Percentiles rank a stretch among this genome's conserved stretches.
Evolutionary conservation across 64 coral and sea anemone genomes (phyloP).

Genomic region (Exaiptasia diaphana): DNA sequence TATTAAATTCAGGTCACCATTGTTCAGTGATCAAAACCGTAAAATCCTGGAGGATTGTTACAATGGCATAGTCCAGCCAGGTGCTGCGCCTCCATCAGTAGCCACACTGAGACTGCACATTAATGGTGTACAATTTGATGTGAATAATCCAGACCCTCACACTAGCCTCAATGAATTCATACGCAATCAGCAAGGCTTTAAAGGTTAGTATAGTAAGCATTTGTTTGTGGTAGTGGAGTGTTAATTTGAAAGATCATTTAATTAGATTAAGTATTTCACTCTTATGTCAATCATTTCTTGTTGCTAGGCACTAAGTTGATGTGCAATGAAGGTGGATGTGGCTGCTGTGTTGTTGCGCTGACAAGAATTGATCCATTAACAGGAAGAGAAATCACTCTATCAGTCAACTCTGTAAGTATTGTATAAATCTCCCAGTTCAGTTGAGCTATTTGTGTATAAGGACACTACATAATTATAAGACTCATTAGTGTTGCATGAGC

Average conservation of each 20-base stretch:
- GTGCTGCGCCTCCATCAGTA: constrained; percentile 1
- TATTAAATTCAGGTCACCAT: neutral
- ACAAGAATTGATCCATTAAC: constrained; percentile 26
- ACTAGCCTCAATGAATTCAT: constrained; percentile 64
- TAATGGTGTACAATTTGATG: constrained; percentile 49
- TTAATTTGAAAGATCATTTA: too few species aligned
- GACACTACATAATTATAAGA: too few species aligned
- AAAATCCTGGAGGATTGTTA: neutral
- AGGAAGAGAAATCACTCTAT: constrained; percentile 30
- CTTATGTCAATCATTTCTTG: too few species aligned
- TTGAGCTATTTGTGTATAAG: too few species aligned
- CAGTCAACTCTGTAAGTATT: constrained; percentile 78
- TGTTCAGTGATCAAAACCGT: neutral
- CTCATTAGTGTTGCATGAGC: too few species aligned
- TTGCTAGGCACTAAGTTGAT: constrained; percentile 73
- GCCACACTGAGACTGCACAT: constrained; percentile 27
- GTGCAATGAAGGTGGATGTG: constrained; percentile 76
- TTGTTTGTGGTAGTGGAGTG: too few species aligned
- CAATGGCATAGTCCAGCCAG: neutral
- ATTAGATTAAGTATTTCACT: too few species aligned
- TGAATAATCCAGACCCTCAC: constrained; percentile 50
- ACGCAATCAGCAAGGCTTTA: neutral
- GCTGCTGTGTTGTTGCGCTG: constrained; percentile 69
- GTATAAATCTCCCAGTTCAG: too few species aligned
- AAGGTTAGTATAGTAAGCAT: too few species aligned